Conservation (phyloP, 2,888 invertebrate genomes). For the Drosophila kuntzei region DNA sequence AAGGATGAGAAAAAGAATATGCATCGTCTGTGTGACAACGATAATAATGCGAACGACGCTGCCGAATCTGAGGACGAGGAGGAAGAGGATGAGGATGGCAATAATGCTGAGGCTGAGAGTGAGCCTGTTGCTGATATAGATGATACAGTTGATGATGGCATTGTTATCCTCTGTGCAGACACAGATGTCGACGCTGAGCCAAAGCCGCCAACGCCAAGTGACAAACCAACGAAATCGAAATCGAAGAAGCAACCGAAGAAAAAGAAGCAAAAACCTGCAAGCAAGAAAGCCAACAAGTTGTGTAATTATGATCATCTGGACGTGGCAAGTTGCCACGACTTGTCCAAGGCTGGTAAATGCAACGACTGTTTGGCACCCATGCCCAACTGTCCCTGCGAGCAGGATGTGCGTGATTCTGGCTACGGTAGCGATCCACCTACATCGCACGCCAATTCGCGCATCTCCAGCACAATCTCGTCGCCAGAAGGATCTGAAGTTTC, state of each 20-base stretch:
- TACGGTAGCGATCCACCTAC: conserved; percentile 91
- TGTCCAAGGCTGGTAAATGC: conserved; percentile 71
- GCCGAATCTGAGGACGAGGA: conserved; percentile 68
- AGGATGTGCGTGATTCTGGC: conserved; percentile 90
- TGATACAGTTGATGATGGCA: conserved; percentile 70
- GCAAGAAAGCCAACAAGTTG: conserved; percentile 53
- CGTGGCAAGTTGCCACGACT: conserved; percentile 24
- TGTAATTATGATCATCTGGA: conserved; percentile 49
- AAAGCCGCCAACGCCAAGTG: conserved; percentile 37
- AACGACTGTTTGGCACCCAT: conserved; percentile 78
- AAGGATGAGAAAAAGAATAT: conserved; percentile 86
- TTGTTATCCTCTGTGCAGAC: conserved; percentile 54
- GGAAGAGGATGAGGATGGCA: conserved; percentile 78
- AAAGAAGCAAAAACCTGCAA: conserved; percentile 73
- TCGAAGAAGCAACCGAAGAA: conserved; percentile 76
- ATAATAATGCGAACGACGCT: conserved; percentile 57
- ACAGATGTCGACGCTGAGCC: conserved; percentile 43
- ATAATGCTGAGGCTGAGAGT: conserved; percentile 33
- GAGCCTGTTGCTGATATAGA: conserved; percentile 22
- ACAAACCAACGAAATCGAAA: conserved; percentile 71
- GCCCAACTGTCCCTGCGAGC: conserved; percentile 86
- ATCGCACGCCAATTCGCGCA: conserved; percentile 88
- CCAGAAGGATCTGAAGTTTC: conserved; percentile 96
- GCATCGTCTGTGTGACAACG: conserved; percentile 70
- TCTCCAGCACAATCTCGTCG: conserved; percentile 92